A percentile compares a stretch with the other conserved stretches of the same genome.
phyloP scores from a whole-genome alignment of 2,888 invertebrate genomes.

The Cheilosia pagana region DNA sequence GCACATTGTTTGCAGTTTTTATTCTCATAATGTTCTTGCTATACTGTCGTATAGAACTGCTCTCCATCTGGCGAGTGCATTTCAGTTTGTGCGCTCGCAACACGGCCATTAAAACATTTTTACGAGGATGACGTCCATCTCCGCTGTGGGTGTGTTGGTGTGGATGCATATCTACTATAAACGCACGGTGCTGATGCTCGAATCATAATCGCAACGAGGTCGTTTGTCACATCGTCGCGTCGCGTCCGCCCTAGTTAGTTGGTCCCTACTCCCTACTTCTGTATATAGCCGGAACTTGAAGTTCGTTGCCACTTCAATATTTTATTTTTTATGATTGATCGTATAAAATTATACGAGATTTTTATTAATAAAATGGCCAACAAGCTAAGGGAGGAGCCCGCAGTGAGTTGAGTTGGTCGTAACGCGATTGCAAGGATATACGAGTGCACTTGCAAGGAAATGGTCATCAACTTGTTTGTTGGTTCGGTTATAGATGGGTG shows the following conservation, averaged over 20 bases:
- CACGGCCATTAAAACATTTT: conserved; percentile 70
- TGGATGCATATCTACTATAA: conserved; percentile 30
- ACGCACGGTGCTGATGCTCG: conserved; percentile 31
- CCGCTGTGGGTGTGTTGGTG: not conserved
- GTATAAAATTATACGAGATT: conserved; percentile 72
- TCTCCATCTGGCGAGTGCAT: conserved; percentile 68
- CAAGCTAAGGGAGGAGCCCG: conserved; percentile 30
- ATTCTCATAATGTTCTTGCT: conserved; percentile 45
- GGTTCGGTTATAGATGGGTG: not conserved
- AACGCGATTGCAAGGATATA: conserved; percentile 56
- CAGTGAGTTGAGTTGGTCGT: not conserved
- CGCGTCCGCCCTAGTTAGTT: conserved; percentile 53
- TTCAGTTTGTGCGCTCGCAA: conserved; percentile 51
- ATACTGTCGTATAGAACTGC: conserved; percentile 1
- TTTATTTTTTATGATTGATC: conserved; percentile 68
- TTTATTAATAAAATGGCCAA: conserved; percentile 69
- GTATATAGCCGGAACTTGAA: conserved; percentile 59
- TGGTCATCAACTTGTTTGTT: conserved; percentile 58
- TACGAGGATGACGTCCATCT: conserved; percentile 67
- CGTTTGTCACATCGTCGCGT: conserved; percentile 70
- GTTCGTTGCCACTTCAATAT: conserved; percentile 72
- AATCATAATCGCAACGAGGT: conserved; percentile 66
- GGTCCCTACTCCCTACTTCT: conserved; percentile 45
- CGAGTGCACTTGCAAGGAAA: conserved; percentile 40
- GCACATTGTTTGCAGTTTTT: conserved; percentile 70